These are phyloP conservation scores for Ophion ellenae DNA, from an alignment of 2,888 invertebrate species.

Conservation along the genomic window DNA sequence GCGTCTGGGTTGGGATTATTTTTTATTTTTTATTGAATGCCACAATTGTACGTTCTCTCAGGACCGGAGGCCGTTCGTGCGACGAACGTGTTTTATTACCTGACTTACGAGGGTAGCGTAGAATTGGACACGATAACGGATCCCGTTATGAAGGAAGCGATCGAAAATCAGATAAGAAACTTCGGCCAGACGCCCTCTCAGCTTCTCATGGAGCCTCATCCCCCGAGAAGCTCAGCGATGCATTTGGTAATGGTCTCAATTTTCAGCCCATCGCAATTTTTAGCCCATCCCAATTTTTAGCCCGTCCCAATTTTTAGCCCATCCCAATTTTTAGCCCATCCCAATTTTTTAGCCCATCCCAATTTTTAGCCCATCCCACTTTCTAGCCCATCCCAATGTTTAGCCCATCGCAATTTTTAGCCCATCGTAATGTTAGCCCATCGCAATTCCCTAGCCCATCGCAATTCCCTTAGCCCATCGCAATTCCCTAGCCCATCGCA, in stretches of 20 bases:
- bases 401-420: no score
- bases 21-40: neutral
- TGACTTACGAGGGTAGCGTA: conserved; percentile 99
- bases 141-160: conserved; percentile 95
- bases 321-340: neutral
- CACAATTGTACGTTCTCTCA: conserved; percentile 74
- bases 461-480: no score
- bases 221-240: conserved; percentile 97
- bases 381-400: neutral
- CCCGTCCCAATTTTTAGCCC: no score
- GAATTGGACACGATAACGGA: conserved; percentile 96
- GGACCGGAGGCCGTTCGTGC: conserved; percentile 98
- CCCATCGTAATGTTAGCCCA: no score
- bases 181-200: conserved; percentile 99
- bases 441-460: no score
- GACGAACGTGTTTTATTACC: conserved; percentile 99
- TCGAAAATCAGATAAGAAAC: conserved; percentile 98
- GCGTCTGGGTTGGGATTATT: neutral
- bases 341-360: neutral
- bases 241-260: conserved; percentile 88
- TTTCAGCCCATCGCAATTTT: neutral
- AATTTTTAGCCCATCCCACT: neutral
- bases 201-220: conserved; percentile 98
- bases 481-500: no score
- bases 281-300: no score